Evolutionary conservation across 2,797 vertebrate genomes (phyloP), one percentile per base, ranked within the genome.

Genomic region (Rallus crepitans): DNA sequence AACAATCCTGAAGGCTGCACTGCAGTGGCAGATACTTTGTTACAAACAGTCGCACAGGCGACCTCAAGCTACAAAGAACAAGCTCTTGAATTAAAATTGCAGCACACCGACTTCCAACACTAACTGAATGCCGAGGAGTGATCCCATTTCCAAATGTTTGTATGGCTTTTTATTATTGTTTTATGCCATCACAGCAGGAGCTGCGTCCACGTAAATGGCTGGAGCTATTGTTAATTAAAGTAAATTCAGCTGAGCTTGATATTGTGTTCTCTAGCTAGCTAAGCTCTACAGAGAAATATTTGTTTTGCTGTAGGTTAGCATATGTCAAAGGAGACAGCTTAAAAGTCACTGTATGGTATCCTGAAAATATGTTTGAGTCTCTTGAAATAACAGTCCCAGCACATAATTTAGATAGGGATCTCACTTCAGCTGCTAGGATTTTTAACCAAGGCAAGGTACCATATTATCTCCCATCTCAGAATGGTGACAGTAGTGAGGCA

Each of bases 181-280:
- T 94, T 81, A 65, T 89, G 80, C 78, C 87, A 84, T 77, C 95
- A 94, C 89, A 94, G 79, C 56, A 87, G 75, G 82, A 93, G 45
- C 76, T 93, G 78, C 16, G 18, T 95, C 84, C 95, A 96, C 82
- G 92, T 84, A 96, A 97, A 96, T 89, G 87, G 31, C 50, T 79
- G 52, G 57, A 95, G 73, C 94, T 90, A 83, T 77, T 96, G 45
- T 83, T 96, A 96, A 96, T 96, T 93, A 94, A 95, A 56, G 73
- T 87, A 96, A 97, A 94, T 64, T 89, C 33, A 82, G 66, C 42
- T 53, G 48, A 88, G 77, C 61, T 89, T 66, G 55, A 24, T 89
- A 85, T 75, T 70, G 17, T 1, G 2, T 81, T 88, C 47, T 79
- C 39, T 81, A 91, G 55, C 37, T 81, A 91, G 55, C 48, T 85